Evolutionary conservation across 1,140 invertebrate species (phyloP).

Genomic region (Pseudomyrmex gracilis): DNA sequence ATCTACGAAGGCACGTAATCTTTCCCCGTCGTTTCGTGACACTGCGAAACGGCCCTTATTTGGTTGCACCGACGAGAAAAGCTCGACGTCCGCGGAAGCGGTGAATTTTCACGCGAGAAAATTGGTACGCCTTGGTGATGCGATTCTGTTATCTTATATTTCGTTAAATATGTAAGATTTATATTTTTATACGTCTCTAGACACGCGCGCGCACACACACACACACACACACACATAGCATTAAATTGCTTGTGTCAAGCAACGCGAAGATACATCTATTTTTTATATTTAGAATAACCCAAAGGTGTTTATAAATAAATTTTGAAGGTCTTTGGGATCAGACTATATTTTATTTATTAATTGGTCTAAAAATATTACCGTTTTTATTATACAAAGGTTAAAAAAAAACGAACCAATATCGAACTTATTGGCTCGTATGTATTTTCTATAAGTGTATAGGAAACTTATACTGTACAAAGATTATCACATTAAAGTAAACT

Average conservation of each 20-base stretch:
- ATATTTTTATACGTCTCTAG: slow-evolving; percentile 59
- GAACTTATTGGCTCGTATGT: too few species aligned
- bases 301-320: neutral
- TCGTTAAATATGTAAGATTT: slow-evolving; percentile 77
- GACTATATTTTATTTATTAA: too few species aligned
- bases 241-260: slow-evolving; percentile 36
- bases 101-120: slow-evolving; percentile 69
- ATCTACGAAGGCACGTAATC: slow-evolving; percentile 62
- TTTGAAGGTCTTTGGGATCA: neutral
- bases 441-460: neutral
- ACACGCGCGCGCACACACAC: slow-evolving; percentile 50
- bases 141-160: slow-evolving; percentile 64
- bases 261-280: neutral
- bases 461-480: neutral
- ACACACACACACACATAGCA: slow-evolving; percentile 25
- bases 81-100: slow-evolving; percentile 58
- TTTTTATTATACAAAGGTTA: neutral
- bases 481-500: neutral
- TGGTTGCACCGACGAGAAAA: slow-evolving; percentile 31
- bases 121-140: slow-evolving; percentile 57
- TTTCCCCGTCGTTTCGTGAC: slow-evolving; percentile 52
- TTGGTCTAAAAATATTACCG: too few species aligned
- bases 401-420: too few species aligned
- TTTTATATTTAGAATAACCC: neutral
- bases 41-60: slow-evolving; percentile 63